Evolutionary conservation across 2,113 vertebrate species (phyloP).

Genomic region (Lethenteron reissneri): DNA sequence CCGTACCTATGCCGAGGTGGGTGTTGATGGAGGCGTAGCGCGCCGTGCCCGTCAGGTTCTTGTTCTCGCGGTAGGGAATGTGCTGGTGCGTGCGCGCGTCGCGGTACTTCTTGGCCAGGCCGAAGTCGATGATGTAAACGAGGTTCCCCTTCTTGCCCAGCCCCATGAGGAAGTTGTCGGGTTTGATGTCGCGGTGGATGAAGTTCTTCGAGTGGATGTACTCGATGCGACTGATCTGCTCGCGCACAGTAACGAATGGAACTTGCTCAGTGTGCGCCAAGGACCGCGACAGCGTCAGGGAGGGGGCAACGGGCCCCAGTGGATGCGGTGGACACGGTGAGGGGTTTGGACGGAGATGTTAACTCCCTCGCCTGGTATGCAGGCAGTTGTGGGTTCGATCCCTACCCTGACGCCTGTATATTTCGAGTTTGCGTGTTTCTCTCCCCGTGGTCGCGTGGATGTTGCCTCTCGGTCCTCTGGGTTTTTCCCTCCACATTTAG

Average conservation of each 20-base stretch:
- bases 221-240: constrained; percentile 80
- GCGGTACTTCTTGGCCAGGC: constrained; percentile 84
- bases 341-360: too few relatives aligned
- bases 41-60: constrained; percentile 84
- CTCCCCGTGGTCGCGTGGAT: too few relatives aligned
- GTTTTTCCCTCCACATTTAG: too few relatives aligned
- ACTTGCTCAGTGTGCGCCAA: too few relatives aligned
- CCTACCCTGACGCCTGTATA: too few relatives aligned
- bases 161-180: constrained; percentile 91
- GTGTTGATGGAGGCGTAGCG: constrained; percentile 94
- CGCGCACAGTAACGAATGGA: background rate
- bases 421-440: too few relatives aligned
- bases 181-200: constrained; percentile 86
- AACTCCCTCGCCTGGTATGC: too few relatives aligned
- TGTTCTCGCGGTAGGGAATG: constrained; percentile 94
- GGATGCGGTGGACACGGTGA: too few relatives aligned
- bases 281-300: too few relatives aligned
- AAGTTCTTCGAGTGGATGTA: constrained; percentile 98
- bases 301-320: too few relatives aligned
- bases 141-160: constrained; percentile 89
- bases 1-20: constrained; percentile 74
- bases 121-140: constrained; percentile 96
- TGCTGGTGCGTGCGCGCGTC: constrained; percentile 91
- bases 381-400: too few relatives aligned
- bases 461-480: too few relatives aligned